phyloP scores from a whole-genome alignment of 2,888 invertebrate species.

The Hydropsyche betteni region DNA sequence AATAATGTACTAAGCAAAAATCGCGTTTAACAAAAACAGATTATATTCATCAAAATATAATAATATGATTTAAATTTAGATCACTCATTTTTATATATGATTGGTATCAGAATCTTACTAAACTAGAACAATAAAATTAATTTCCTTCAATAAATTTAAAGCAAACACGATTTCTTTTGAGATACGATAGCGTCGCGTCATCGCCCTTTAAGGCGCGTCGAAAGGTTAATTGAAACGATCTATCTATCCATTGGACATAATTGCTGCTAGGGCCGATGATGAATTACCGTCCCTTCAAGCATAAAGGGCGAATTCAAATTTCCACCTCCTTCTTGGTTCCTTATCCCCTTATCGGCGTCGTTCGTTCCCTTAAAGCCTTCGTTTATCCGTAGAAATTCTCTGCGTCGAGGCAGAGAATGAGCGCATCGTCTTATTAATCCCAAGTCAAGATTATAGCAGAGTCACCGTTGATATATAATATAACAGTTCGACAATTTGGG shows the following conservation, averaged over 20 bases:
- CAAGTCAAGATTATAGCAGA: slow-evolving; percentile 21
- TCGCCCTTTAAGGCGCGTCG: slow-evolving; percentile 16
- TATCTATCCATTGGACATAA: slow-evolving; percentile 33
- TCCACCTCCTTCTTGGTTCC: no score
- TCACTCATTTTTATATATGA: no score
- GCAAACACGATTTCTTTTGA: not conserved
- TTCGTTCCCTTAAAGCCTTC: no score
- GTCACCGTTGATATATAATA: slow-evolving; percentile 22
- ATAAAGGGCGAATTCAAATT: no score
- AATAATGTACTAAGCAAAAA: no score
- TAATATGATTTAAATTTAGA: no score
- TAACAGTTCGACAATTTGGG: slow-evolving; percentile 6
- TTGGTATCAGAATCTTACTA: no score
- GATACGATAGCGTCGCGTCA: slow-evolving; percentile 7
- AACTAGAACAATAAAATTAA: no score
- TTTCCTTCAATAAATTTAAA: no score
- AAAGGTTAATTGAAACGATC: slow-evolving; percentile 33
- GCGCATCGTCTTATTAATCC: slow-evolving; percentile 14
- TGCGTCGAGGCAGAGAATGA: not conserved
- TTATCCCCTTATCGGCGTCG: no score
- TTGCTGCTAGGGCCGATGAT: slow-evolving; percentile 27
- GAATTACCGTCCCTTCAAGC: slow-evolving; percentile 6
- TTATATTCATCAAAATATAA: no score
- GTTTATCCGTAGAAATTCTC: not conserved
- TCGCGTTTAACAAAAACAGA: no score